Percentiles rank a stretch among this genome's conserved stretches.
These are phyloP conservation scores for Zaprionus gabonicus DNA, from an alignment of 1,140 invertebrate genomes.

Conservation along the genomic window DNA sequence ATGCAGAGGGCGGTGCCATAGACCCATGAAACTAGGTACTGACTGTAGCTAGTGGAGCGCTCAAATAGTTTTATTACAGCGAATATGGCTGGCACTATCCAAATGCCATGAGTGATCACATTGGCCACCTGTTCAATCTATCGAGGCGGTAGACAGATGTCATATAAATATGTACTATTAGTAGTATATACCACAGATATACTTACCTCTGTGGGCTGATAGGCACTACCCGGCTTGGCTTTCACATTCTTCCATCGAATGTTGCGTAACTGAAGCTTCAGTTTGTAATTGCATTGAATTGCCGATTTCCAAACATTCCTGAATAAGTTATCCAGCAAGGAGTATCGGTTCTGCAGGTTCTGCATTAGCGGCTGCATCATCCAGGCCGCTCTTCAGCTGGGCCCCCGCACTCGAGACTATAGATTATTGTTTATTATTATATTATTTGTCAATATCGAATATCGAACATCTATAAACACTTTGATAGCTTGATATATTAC, in stretches of 20 bases:
- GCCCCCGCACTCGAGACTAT: constrained; percentile 23
- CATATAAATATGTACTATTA: not conserved
- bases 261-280: constrained; percentile 67
- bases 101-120: constrained; percentile 95
- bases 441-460: constrained; percentile 6
- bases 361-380: constrained; percentile 65
- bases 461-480: not conserved
- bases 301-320: constrained; percentile 77
- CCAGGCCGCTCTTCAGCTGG: constrained; percentile 26
- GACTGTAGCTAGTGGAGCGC: constrained; percentile 89
- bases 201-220: constrained; percentile 86
- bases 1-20: constrained; percentile 94
- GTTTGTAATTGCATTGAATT: constrained; percentile 65
- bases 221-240: constrained; percentile 86
- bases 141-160: not conserved
- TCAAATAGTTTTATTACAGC: constrained; percentile 90
- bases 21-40: constrained; percentile 92
- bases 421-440: not conserved
- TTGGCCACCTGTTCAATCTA: constrained; percentile 96
- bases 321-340: constrained; percentile 74
- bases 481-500: constrained; percentile 19
- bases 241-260: constrained; percentile 86
- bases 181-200: not conserved
- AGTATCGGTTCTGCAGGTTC: constrained; percentile 74
- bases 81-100: constrained; percentile 92